Percentiles rank a stretch among this genome's conserved stretches.
Conservation (phyloP, 1,140 invertebrate species). For the Procambarus virginalis region DNA sequence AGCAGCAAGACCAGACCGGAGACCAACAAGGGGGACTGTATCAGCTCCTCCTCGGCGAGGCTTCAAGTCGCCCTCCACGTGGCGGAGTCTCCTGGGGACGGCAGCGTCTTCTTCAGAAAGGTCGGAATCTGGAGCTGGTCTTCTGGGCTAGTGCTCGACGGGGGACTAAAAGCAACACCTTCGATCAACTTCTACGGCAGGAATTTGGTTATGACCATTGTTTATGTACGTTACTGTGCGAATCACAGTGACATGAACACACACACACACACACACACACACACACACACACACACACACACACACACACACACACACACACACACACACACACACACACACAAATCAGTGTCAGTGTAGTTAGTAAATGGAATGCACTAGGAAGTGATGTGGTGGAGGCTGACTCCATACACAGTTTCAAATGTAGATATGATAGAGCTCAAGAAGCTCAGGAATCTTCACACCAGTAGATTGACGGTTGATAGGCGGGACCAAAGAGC, state of each 20-base stretch:
- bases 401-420: too few relatives aligned
- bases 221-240: slow-evolving; percentile 33
- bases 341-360: too few relatives aligned
- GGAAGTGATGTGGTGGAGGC: too few relatives aligned
- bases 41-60: neutral
- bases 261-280: too few relatives aligned
- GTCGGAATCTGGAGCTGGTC: neutral
- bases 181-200: neutral
- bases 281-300: too few relatives aligned
- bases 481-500: too few relatives aligned
- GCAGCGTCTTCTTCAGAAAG: neutral
- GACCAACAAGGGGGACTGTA: neutral
- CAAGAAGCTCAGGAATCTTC: too few relatives aligned
- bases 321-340: too few relatives aligned
- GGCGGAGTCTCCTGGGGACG: neutral
- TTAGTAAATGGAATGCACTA: too few relatives aligned
- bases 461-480: too few relatives aligned
- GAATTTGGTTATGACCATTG: slow-evolving; percentile 9
- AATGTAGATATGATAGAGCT: too few relatives aligned
- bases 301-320: too few relatives aligned
- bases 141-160: neutral
- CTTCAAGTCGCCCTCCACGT: neutral
- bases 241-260: neutral
- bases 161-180: neutral
- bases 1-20: neutral